These are phyloP conservation scores for Galbula dea DNA, from an alignment of 2,113 vertebrate genomes.

Conservation along the genomic window DNA sequence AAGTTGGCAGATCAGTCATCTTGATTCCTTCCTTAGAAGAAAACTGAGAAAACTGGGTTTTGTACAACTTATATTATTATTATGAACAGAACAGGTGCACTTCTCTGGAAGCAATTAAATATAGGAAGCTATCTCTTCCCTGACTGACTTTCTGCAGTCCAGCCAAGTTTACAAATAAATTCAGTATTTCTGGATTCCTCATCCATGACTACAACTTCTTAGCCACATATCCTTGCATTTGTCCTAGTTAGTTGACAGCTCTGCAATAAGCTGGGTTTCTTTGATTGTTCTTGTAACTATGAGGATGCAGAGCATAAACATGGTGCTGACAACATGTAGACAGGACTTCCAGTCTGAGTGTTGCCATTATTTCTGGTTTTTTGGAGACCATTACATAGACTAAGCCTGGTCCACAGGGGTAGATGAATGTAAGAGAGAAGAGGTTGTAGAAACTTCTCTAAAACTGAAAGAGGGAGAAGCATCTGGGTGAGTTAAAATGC, in stretches of 20 bases:
- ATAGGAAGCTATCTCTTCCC: background rate
- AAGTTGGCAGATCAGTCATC: background rate
- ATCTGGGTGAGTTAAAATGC: background rate
- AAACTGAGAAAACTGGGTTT: background rate
- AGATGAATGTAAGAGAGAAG: background rate
- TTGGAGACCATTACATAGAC: background rate
- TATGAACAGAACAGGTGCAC: background rate
- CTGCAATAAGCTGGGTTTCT: background rate
- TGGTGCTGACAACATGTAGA: background rate
- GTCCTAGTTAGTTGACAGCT: background rate
- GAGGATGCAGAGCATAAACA: background rate
- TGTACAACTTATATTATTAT: background rate
- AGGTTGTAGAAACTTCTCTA: background rate
- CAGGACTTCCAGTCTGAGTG: background rate
- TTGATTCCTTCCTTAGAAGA: background rate
- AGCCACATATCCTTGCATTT: background rate
- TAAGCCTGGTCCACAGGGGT: background rate
- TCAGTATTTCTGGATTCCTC: background rate
- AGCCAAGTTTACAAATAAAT: background rate
- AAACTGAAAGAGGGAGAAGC: background rate
- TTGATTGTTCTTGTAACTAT: fast-evolving
- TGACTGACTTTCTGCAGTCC: background rate
- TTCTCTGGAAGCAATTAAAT: background rate
- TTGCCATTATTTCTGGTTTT: background rate
- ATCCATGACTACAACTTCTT: background rate